Evolutionary conservation across 1,140 invertebrate species (phyloP).

Genomic region (Dendroctonus valens): DNA sequence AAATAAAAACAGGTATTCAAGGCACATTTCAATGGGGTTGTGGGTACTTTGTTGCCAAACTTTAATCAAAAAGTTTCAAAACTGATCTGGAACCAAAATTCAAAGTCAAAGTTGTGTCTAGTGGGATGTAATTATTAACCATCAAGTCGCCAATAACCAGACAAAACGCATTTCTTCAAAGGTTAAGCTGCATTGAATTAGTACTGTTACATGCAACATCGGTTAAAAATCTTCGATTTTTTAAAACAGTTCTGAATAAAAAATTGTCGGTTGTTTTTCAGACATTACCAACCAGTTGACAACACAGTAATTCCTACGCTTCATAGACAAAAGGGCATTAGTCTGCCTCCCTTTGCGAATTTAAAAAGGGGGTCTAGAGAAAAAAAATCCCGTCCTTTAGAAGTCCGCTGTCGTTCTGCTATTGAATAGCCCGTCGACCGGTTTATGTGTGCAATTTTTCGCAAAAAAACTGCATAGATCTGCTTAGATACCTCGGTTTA

Average conservation of each 20-base stretch:
- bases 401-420: slow-evolving; percentile 1
- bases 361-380: slow-evolving; percentile 32
- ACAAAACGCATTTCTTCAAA: too few relatives aligned
- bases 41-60: slow-evolving; percentile 5
- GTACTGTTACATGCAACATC: too few relatives aligned
- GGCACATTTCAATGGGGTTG: slow-evolving; percentile 8
- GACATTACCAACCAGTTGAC: background rate
- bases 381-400: slow-evolving; percentile 12
- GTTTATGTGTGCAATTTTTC: slow-evolving; percentile 16
- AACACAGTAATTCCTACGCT: slow-evolving; percentile 13
- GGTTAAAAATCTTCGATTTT: too few relatives aligned
- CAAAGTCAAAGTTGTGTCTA: too few relatives aligned
- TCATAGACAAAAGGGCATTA: slow-evolving; percentile 37
- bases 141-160: too few relatives aligned
- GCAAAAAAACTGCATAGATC: slow-evolving; percentile 12
- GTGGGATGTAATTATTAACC: too few relatives aligned
- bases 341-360: slow-evolving; percentile 33
- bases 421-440: background rate
- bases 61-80: background rate
- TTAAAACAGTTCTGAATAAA: too few relatives aligned
- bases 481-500: background rate
- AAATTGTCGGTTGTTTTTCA: too few relatives aligned
- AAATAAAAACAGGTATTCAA: slow-evolving; percentile 36
- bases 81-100: too few relatives aligned
- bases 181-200: too few relatives aligned